A percentile compares a stretch with the other conserved stretches of the same genome.
Evolutionary conservation across 2,888 invertebrate genomes (phyloP).

Genomic region (Hipparchia semele): DNA sequence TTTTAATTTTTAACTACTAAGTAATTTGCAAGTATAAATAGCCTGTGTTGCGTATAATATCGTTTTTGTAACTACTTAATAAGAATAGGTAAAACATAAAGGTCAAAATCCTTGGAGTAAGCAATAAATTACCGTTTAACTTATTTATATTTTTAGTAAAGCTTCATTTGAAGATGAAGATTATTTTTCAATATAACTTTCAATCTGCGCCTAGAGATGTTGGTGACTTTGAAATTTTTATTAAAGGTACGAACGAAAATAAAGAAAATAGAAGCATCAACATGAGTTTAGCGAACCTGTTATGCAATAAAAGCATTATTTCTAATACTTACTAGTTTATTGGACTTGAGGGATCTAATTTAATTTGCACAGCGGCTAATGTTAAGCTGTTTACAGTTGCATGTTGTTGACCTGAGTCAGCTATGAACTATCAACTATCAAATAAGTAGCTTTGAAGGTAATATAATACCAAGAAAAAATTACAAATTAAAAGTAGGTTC

Average conservation of each 20-base stretch:
- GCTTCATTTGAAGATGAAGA: background rate
- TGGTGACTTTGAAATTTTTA: background rate
- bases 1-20: constrained; percentile 4
- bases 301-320: constrained; percentile 59
- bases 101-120: constrained; percentile 7
- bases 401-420: constrained; percentile 61
- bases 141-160: background rate
- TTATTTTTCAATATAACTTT: background rate
- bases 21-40: constrained; percentile 6
- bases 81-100: background rate
- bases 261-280: constrained; percentile 18
- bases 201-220: background rate
- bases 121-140: background rate
- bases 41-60: background rate
- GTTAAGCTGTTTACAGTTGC: constrained; percentile 52
- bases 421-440: constrained; percentile 25
- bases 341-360: constrained; percentile 63
- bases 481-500: constrained; percentile 1
- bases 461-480: constrained; percentile 25
- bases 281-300: constrained; percentile 35
- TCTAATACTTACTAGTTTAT: constrained; percentile 52
- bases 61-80: background rate
- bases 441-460: constrained; percentile 25
- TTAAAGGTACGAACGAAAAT: background rate
- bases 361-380: constrained; percentile 59